Base-by-base conservation (phyloP, 2,888 invertebrate species). In the Drosophila borealis region DNA sequence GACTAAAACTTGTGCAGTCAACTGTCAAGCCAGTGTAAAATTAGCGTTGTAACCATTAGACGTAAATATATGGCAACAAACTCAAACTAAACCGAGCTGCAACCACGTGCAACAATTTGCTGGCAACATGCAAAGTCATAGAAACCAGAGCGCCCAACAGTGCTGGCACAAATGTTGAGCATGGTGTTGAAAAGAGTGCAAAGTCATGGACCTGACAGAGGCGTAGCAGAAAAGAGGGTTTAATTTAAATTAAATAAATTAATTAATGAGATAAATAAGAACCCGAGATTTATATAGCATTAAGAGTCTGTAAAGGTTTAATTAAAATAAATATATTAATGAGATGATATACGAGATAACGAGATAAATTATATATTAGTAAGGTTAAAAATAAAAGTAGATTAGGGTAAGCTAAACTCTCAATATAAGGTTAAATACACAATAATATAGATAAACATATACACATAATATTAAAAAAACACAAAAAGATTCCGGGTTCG, bases 1-100 rank as follows among this genome's bases (percentile, higher is more conserved):
- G 8, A 33, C 25, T 8, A 8, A 29, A 8, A 8, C 54, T 51
- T 69, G 69, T 68, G 69, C 70, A 86, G 84, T 84, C 79, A 74
- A 75, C 82, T 85, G 82, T 82, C 85, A 80, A 78, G 77, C 48
- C 72, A 72, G 73, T 67, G 81, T 65, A 68, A 85, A 87, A 85
- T 85, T 85, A 88, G 85, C 79, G 62, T 59, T 82, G 74, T 74
- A 77, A 72, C 75, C 69, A 66, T 77, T 75, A 71, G 68, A 68
- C 62, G 44, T 74, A 67, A 68, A 70, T 72, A 71, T 60, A 64
- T 50, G 49, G n/a, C 59, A 50, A 60, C 51, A 64, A 67, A 57
- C 63, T 50, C 21, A 60, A 67, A 66, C 73, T 66, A 65, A 77
- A 54, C 60, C 66, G 44, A 60, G 61, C 56, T 55, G 34, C 56